Evolutionary conservation across 2,797 vertebrate genomes (phyloP), one percentile per base, ranked within the genome.

Genomic region (Rhinella marina): DNA sequence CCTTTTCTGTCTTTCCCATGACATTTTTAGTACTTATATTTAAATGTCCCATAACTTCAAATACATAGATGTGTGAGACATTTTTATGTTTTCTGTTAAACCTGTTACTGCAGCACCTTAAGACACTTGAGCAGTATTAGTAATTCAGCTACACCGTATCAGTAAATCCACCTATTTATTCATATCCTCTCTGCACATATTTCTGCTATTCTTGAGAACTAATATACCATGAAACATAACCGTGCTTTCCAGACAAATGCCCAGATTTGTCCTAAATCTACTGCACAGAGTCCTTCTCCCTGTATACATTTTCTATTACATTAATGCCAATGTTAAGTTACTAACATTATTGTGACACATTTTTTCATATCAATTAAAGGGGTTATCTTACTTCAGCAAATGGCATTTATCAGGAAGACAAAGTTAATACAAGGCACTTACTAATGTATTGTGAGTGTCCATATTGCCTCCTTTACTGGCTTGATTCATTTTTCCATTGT

Each of bases 41-140:
- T 14, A 52, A 77, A 77, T 77, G 73, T 25, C 48, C 50, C 73
- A 54, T 54, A 77, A 52, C 73, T 77, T 77, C 54, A 54, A 77
- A 54, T 77, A 77, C 73, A 76, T 48, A 73, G 70, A 73, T 73
- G 70, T 73, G 70, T 41, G 27, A 76, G 48, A 52, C 23, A 77
- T 17, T 54, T 77, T 77, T 54, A 77, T 77, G 73, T 25, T 77
- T 77, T 77, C 73, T 77, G n/a, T 52, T 54, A 77, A 54, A 77
- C 73, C 73, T 77, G 73, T 77, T 54, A 77, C 73, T 77, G 23
- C 50, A 25, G 23, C 73, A 77, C 73, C 73, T 77, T 77, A 54
- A 77, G 73, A 77, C 73, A 77, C 54, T 76, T 76, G 41, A 76
- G 73, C 73, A 25, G 48, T 14, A 21, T 76, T 54, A 25, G 73